Evolutionary conservation across 1,140 invertebrate species (phyloP).

Genomic region (Zaprionus ghesquierei): DNA sequence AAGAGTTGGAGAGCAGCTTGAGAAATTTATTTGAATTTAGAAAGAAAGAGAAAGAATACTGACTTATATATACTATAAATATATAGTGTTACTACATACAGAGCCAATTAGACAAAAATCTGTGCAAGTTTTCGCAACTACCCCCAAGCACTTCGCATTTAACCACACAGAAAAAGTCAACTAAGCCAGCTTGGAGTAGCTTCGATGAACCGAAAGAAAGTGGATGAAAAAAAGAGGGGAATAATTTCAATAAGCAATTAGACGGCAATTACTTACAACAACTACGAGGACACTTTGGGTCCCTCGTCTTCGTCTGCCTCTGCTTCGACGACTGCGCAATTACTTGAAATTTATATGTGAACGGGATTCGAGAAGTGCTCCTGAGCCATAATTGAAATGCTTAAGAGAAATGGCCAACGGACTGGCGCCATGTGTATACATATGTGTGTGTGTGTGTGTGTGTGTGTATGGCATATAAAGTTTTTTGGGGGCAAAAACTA

Average conservation of each 20-base stretch:
- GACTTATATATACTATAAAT: not conserved
- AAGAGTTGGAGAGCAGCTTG: not conserved
- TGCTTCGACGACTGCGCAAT: slow-evolving; percentile 58
- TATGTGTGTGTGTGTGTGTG: not conserved
- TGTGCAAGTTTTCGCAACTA: not conserved
- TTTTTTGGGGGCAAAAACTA: slow-evolving; percentile 67
- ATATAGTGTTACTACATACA: not conserved
- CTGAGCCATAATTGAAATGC: slow-evolving; percentile 71
- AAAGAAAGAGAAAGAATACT: not conserved
- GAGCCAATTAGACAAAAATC: slow-evolving; percentile 20
- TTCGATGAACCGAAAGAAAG: slow-evolving; percentile 29
- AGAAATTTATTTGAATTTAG: slow-evolving; percentile 25
- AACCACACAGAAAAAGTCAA: not conserved
- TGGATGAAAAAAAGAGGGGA: slow-evolving; percentile 16
- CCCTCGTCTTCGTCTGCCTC: not conserved
- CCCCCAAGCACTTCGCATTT: not conserved
- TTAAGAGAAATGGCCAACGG: slow-evolving; percentile 55
- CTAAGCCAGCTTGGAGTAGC: slow-evolving; percentile 23
- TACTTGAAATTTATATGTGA: slow-evolving; percentile 78
- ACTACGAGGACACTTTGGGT: slow-evolving; percentile 29
- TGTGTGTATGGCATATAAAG: slow-evolving; percentile 59
- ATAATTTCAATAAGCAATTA: slow-evolving; percentile 80
- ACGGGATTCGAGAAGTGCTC: slow-evolving; percentile 49
- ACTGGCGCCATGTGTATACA: slow-evolving; percentile 35
- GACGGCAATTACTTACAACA: slow-evolving; percentile 78